phyloP scores from a whole-genome alignment of 2,797 vertebrate genomes.

The Podargus strigoides region DNA sequence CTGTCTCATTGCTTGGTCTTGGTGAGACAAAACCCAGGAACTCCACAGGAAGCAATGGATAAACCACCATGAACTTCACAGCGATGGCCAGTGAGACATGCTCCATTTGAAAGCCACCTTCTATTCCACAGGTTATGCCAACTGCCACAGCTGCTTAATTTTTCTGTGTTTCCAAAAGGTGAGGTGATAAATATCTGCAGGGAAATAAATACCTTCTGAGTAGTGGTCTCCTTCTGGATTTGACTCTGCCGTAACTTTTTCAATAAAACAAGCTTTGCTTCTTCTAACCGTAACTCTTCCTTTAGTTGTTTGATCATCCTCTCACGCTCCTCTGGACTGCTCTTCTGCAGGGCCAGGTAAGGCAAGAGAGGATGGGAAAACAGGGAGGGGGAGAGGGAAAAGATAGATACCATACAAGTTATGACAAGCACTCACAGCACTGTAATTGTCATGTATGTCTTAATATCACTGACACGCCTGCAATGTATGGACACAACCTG shows the following conservation, averaged over 20 bases:
- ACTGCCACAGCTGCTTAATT: not conserved
- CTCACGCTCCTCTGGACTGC: conserved; percentile 90
- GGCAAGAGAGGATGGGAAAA: not conserved
- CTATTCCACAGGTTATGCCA: not conserved
- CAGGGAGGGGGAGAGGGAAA: not conserved
- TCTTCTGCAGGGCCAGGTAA: conserved; percentile 76
- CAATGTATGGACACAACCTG: not conserved
- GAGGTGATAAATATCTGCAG: not conserved
- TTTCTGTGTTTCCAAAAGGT: not conserved
- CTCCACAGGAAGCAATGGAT: not conserved
- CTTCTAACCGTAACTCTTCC: conserved; percentile 93
- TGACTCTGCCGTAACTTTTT: conserved; percentile 98
- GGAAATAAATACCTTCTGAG: conserved; percentile 82
- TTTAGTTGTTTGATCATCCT: conserved; percentile 91
- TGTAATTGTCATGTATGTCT: not conserved
- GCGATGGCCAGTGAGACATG: not conserved
- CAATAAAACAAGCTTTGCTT: conserved; percentile 93
- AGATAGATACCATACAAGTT: not conserved
- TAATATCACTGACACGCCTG: not conserved
- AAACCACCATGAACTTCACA: not conserved
- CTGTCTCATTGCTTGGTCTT: not conserved
- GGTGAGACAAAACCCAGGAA: not conserved
- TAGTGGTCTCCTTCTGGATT: conserved; percentile 90
- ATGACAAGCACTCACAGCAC: not conserved
- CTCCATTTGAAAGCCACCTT: not conserved